Evolutionary conservation across 2,797 vertebrate genomes (phyloP).

Genomic region (Cirrhinus mrigala): DNA sequence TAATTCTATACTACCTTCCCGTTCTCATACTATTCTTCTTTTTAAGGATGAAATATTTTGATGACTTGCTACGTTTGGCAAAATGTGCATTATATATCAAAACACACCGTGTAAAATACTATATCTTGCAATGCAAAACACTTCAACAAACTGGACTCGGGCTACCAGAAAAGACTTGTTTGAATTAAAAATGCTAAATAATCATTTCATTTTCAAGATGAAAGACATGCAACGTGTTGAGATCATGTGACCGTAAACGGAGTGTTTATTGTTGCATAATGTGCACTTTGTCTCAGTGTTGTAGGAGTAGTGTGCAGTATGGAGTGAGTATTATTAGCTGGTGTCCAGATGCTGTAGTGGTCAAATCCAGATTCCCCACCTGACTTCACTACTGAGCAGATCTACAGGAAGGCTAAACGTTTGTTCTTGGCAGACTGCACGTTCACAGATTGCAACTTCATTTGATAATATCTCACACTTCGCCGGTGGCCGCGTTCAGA

Average conservation of each 20-base stretch:
- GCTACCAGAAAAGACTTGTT: background rate
- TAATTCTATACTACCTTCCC: no score
- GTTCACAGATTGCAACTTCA: conserved; percentile 40
- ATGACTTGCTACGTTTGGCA: background rate
- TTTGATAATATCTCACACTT: conserved; percentile 62
- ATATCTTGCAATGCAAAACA: background rate
- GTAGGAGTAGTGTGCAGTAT: background rate
- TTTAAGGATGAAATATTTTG: background rate
- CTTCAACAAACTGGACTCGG: background rate
- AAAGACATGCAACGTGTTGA: background rate
- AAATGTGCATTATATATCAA: background rate
- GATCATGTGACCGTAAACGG: background rate
- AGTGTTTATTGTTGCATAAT: conserved; percentile 6
- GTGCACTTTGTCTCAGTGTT: background rate
- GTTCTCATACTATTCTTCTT: background rate
- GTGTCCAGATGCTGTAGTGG: background rate
- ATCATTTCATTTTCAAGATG: background rate
- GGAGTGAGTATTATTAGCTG: background rate
- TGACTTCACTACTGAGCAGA: conserved; percentile 43
- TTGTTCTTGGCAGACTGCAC: conserved; percentile 57
- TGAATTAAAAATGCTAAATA: background rate
- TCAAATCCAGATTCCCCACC: conserved; percentile 50
- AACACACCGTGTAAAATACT: background rate
- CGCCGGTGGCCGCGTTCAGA: conserved; percentile 48
- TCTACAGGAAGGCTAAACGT: conserved; percentile 54